Base-by-base conservation (phyloP, 2,113 vertebrate genomes). In the Gadus macrocephalus region DNA sequence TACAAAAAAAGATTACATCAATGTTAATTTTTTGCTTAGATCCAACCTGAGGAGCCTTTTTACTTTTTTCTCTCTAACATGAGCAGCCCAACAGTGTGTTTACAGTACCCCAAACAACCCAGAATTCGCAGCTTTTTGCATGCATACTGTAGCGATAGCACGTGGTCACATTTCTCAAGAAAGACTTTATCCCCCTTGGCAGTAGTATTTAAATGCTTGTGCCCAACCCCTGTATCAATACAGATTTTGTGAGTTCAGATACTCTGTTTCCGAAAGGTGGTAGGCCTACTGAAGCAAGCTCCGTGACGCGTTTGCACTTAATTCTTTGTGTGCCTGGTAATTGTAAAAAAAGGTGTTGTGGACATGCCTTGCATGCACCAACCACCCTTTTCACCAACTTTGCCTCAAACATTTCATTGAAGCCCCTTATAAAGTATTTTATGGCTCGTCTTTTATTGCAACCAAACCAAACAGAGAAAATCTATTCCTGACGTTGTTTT, bases 291-390 rank as follows among this genome's bases (percentile, higher is more conserved):
- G 3, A 58, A 31, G 25, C 53, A 35, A 60, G 27, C n/a, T 31
- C 53, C 19, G 31, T 72, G 74, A 68, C 63, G 56, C 55, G 75
- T 17, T 20, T 67, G 2, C 2, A 31, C 28, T 77, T 69, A 53
- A 35, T 58, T 58, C 55, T n/a, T 58, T 58, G 5, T 58, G 55
- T 7, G 16, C n/a, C 55, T n/a, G n/a, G 16, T 16, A 19, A 58
- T n/a, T 17, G 55, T 58, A 58, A 58, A 16, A 58, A 58, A 49
- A 49, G 42, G 8, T 49, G 42, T 49, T 49, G 42, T 25, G 25
- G 25, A 25, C 42, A 14, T 14, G 4, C 15, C 15, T 58, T 58
- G 55, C 16, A 58, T 58, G 6, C 17, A n/a, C 15, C 5, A n/a
- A 16, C 15, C 4, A 58, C 55, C 55, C 15, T n/a, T n/a, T 17